Evolutionary conservation across 2,888 invertebrate species (phyloP), one percentile per base, ranked within the genome.

Genomic region (Willowsia nigromaculata): DNA sequence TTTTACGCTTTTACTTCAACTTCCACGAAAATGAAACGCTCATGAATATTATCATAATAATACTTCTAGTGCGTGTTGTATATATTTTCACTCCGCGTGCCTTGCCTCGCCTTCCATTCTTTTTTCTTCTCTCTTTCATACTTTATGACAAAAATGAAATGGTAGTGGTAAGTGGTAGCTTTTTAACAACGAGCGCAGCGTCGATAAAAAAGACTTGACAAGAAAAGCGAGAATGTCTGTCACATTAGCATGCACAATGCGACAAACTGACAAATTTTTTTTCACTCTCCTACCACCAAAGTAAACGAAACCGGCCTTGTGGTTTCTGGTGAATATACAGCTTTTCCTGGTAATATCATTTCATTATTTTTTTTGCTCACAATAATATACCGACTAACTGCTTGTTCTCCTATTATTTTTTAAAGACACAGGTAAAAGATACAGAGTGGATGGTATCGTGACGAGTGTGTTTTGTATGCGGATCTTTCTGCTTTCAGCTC

Each of bases 181-280:
- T 76, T 88, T 88, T 88, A 83, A 88, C 88, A 89, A 81, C 80
- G 80, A 89, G 78, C 47, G 71, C 9, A 53, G 30, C 78, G 78
- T 78, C 83, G 78, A 84, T 84, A 84, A 89, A 83, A n/a, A 89
- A 85, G 89, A 84, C 88, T 87, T 82, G 81, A 87, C 87, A 89
- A 90, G 91, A 90, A 90, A 92, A 91, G 90, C 91, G 91, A 92
- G 91, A 91, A 92, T 91, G 91, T 91, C 92, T 92, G 92, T 92
- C 92, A 92, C 91, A 92, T 92, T 92, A 91, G 91, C 92, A 92
- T 92, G 90, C 92, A 91, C 90, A 89, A 92, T 90, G 92, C 91
- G 92, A 91, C 90, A 91, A 91, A 90, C 90, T 91, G 92, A 90
- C 90, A 91, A 62, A 30, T 22, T 83, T 88, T 89, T 89, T 74